Conservation (phyloP, 2,113 vertebrate genomes). For the Oriolus oriolus region DNA sequence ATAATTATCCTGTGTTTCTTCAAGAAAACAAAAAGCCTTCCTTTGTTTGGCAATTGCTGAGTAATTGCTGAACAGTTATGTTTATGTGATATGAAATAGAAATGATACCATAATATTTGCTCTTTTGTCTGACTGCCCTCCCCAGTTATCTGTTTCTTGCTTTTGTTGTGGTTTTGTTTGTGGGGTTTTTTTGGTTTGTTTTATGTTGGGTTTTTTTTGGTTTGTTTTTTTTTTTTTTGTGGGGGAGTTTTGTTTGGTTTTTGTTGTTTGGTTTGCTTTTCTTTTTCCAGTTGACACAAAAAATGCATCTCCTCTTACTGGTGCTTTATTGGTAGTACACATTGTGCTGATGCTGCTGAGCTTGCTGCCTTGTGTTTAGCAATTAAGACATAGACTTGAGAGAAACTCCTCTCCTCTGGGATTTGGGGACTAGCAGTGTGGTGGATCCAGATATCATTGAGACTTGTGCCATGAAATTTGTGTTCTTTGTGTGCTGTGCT, state of each 20-base stretch:
- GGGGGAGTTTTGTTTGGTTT: neutral
- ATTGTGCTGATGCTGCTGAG: neutral
- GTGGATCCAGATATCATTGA: neutral
- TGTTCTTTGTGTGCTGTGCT: neutral
- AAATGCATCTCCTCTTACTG: neutral
- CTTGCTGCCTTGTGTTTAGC: neutral
- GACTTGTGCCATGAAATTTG: neutral
- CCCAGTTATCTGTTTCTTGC: neutral
- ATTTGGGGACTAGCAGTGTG: neutral
- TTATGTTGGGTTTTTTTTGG: neutral
- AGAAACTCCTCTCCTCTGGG: neutral
- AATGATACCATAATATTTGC: neutral
- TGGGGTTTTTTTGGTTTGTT: too few species aligned
- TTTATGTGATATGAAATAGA: neutral
- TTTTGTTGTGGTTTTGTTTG: neutral
- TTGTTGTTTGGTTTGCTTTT: neutral
- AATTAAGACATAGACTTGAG: neutral
- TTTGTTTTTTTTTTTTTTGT: neutral
- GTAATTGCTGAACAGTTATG: neutral
- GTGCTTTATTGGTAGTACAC: neutral
- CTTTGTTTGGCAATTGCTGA: neutral
- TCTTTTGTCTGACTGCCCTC: neutral
- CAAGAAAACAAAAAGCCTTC: slow-evolving; percentile 22
- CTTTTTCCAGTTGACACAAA: neutral
- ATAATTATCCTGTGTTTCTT: slow-evolving; percentile 8